A percentile compares a stretch with the other conserved stretches of the same genome.
phyloP scores from a whole-genome alignment of 2,797 vertebrate genomes.

The Peromyscus nudipes region DNA sequence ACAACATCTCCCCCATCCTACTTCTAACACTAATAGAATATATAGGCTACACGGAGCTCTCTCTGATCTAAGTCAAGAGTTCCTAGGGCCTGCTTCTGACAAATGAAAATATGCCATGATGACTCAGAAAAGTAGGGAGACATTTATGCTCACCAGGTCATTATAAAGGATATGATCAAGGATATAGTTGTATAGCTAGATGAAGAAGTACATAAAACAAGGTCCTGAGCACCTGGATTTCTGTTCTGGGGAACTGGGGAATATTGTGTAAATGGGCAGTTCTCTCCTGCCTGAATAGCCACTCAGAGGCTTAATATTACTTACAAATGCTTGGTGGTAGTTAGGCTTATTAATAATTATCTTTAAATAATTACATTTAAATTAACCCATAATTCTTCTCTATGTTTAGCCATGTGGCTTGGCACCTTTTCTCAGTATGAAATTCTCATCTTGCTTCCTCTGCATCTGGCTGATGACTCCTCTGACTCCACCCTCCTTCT shows the following conservation, averaged over 20 bases:
- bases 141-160: neutral
- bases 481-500: no score
- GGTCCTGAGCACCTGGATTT: neutral
- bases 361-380: no score
- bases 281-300: no score
- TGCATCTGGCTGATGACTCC: no score
- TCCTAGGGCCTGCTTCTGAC: neutral
- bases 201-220: neutral
- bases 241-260: neutral
- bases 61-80: neutral
- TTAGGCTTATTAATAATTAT: no score
- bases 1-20: neutral
- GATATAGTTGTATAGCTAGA: neutral
- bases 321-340: no score
- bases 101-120: neutral
- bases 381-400: no score
- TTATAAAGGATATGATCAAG: neutral
- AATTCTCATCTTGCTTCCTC: no score
- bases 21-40: neutral
- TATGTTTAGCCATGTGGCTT: no score
- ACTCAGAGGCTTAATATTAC: no score
- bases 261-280: no score
- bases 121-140: neutral
- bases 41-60: neutral
- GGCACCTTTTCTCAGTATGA: no score